Evolutionary conservation across 2,797 vertebrate genomes (phyloP).

Genomic region (Thalassophryne amazonica): DNA sequence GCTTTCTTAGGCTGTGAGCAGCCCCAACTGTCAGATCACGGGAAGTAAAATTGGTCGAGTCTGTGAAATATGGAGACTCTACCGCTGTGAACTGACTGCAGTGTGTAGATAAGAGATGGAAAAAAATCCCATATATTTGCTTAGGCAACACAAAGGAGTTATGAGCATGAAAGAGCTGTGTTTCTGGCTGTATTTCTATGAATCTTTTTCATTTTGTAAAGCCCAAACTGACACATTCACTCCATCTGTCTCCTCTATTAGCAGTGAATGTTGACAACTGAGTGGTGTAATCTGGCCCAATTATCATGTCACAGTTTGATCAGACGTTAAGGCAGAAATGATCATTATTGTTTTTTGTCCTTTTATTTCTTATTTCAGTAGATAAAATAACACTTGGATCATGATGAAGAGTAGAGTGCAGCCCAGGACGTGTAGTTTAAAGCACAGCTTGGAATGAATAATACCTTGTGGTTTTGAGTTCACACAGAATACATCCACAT

Average conservation of each 20-base stretch:
- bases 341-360: too few relatives aligned
- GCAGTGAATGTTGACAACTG: constrained; percentile 42
- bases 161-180: constrained; percentile 25
- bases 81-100: constrained; percentile 24
- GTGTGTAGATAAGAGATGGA: constrained; percentile 24
- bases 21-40: constrained; percentile 28
- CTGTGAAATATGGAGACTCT: constrained; percentile 48
- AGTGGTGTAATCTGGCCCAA: constrained; percentile 51
- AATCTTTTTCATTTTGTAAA: constrained; percentile 7
- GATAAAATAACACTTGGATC: constrained; percentile 33
- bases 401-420: constrained; percentile 45
- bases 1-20: constrained; percentile 6
- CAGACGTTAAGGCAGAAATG: constrained; percentile 52
- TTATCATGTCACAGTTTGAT: constrained; percentile 58
- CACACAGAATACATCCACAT: constrained; percentile 18
- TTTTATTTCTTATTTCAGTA: constrained; percentile 43
- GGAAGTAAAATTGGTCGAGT: constrained; percentile 43
- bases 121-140: constrained; percentile 20
- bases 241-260: constrained; percentile 62
- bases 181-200: constrained; percentile 8
- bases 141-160: constrained; percentile 20
- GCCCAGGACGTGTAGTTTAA: constrained; percentile 24
- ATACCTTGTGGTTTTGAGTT: constrained; percentile 23
- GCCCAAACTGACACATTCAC: constrained; percentile 29
- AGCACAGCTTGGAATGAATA: constrained; percentile 36